Percentiles rank a stretch among this genome's conserved stretches.
phyloP scores from a whole-genome alignment of 2,113 vertebrate species.

The Cephalopterus ornatus region DNA sequence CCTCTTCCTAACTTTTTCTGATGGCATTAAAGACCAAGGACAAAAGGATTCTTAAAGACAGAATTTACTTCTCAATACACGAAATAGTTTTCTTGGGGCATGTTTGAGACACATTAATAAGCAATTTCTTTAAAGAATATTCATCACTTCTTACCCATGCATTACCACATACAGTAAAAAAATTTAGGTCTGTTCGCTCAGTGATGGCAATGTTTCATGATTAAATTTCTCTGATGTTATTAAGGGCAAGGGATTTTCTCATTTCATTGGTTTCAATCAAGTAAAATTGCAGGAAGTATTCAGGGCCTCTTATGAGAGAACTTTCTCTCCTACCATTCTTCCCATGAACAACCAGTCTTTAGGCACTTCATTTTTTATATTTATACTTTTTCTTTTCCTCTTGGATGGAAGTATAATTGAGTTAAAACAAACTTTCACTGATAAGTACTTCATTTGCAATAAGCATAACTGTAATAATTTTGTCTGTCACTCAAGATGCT shows the following conservation, averaged over 20 bases:
- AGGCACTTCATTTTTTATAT: neutral
- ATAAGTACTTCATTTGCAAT: conserved; percentile 21
- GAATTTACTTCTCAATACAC: neutral
- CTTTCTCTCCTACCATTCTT: neutral
- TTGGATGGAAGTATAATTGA: neutral
- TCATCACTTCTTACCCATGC: fast-evolving
- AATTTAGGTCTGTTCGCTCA: neutral
- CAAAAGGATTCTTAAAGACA: neutral
- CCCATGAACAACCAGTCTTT: neutral
- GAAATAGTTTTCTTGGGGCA: neutral
- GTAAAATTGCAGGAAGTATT: neutral
- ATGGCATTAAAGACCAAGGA: neutral
- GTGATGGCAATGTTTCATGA: neutral
- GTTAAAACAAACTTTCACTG: conserved; percentile 19
- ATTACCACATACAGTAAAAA: neutral
- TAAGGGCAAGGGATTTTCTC: neutral
- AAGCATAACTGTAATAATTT: neutral
- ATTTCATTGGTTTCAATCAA: neutral
- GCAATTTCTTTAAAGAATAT: neutral
- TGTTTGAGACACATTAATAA: neutral
- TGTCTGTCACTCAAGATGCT: conserved; percentile 5
- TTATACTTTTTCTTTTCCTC: neutral
- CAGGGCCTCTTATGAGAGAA: neutral
- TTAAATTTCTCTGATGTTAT: neutral
- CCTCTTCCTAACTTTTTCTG: neutral